phyloP scores from a whole-genome alignment of 2,888 invertebrate genomes.

The Phrixothrix hirtus region DNA sequence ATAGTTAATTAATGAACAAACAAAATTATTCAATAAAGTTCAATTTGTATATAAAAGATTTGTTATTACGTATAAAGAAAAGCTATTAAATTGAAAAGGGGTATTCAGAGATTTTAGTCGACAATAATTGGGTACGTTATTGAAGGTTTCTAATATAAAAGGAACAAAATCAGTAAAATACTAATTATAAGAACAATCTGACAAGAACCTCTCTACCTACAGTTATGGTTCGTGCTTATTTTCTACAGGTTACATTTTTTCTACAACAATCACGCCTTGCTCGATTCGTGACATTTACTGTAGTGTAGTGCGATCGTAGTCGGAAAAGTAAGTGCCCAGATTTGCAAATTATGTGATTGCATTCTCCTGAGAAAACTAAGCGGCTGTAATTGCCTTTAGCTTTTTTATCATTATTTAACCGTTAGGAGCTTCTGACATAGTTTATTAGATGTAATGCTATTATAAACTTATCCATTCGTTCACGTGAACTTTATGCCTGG shows the following conservation, averaged over 20 bases:
- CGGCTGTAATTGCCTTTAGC: constrained; percentile 23
- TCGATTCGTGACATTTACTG: constrained; percentile 44
- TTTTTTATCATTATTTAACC: constrained; percentile 14
- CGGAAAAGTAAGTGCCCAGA: constrained; percentile 37
- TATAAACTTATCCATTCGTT: constrained; percentile 3
- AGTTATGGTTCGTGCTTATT: constrained; percentile 38
- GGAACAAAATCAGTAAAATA: background rate
- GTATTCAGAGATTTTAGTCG: too few species aligned
- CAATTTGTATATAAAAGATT: too few species aligned
- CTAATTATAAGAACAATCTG: constrained; percentile 38
- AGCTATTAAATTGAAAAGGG: too few species aligned
- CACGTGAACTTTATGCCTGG: constrained; percentile 9
- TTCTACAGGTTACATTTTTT: constrained; percentile 33
- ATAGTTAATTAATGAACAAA: too few species aligned
- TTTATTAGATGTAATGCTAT: constrained; percentile 18
- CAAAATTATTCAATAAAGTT: too few species aligned
- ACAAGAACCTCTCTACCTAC: constrained; percentile 35
- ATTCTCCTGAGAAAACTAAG: constrained; percentile 22
- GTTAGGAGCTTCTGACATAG: constrained; percentile 15
- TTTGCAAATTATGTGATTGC: constrained; percentile 41
- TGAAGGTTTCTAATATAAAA: background rate
- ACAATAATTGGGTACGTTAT: too few species aligned
- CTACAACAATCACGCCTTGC: constrained; percentile 43
- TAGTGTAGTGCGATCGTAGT: constrained; percentile 41
- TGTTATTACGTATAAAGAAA: too few species aligned